phyloP scores from a whole-genome alignment of 2,888 invertebrate species.

The Galerucella nymphaeae region DNA sequence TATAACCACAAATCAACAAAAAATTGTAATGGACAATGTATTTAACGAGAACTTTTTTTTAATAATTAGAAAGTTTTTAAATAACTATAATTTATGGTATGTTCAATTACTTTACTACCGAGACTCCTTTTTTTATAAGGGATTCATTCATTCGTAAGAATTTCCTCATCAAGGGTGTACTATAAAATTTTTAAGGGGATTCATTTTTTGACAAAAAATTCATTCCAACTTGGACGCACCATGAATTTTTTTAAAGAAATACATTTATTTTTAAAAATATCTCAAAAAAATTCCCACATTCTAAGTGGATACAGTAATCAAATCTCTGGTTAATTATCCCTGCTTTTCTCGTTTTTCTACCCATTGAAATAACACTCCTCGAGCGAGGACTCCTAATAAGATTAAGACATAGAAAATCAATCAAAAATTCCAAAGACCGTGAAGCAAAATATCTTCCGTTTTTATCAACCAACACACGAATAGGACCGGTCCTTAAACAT shows the following conservation, averaged over 20 bases:
- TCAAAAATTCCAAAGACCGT: neutral
- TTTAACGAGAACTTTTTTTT: neutral
- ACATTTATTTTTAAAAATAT: no score
- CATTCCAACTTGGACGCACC: no score
- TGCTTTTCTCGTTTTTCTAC: neutral
- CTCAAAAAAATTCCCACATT: neutral
- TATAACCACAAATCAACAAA: neutral
- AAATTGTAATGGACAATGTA: neutral
- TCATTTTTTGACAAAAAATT: no score
- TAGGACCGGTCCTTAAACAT: conserved; percentile 22
- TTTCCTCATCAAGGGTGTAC: no score
- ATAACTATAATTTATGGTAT: neutral
- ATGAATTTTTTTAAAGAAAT: no score
- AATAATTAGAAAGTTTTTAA: neutral
- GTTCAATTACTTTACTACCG: no score
- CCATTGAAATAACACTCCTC: neutral
- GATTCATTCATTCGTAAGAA: no score
- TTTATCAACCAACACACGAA: conserved; percentile 1
- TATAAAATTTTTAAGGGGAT: no score
- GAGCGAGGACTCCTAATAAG: neutral
- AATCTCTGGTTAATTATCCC: neutral
- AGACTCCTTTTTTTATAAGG: no score
- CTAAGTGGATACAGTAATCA: neutral
- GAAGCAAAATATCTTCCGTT: conserved; percentile 5
- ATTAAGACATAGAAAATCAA: conserved; percentile 13